Evolutionary conservation across 1,140 invertebrate genomes (phyloP).

Genomic region (Drosophila virilis): DNA sequence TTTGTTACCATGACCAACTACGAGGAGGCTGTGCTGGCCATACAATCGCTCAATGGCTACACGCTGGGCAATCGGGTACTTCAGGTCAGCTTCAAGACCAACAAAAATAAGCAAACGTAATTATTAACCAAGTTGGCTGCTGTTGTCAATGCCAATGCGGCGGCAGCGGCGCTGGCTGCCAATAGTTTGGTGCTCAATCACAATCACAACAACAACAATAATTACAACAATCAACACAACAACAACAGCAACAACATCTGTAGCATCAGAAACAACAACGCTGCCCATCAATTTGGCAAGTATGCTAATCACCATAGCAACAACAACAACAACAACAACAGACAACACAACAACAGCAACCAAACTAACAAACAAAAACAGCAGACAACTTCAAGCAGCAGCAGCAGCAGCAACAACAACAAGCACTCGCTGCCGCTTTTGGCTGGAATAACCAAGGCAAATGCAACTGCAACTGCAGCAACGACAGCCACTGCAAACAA

Average conservation of each 20-base stretch:
- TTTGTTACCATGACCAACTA: slow-evolving; percentile 99
- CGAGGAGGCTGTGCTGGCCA: slow-evolving; percentile 98
- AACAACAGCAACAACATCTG: slow-evolving; percentile 34
- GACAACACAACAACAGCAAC: slow-evolving; percentile 55
- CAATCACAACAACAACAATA: slow-evolving; percentile 40
- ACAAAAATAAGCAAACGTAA: slow-evolving; percentile 96
- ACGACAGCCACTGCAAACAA: slow-evolving; percentile 36
- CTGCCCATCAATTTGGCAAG: slow-evolving; percentile 52
- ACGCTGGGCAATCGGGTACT: slow-evolving; percentile 98
- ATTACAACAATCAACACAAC: slow-evolving; percentile 50
- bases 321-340: slow-evolving; percentile 53
- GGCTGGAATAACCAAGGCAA: slow-evolving; percentile 20
- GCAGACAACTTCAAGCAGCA: slow-evolving; percentile 20
- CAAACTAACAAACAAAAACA: slow-evolving; percentile 35
- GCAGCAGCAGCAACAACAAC: slow-evolving; percentile 58
- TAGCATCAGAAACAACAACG: slow-evolving; percentile 41
- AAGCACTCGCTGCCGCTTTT: slow-evolving; percentile 30
- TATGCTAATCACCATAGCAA: slow-evolving; percentile 35
- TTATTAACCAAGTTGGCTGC: slow-evolving; percentile 84
- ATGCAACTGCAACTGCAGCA: slow-evolving; percentile 30
- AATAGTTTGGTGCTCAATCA: slow-evolving; percentile 65
- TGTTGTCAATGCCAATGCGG: slow-evolving; percentile 83
- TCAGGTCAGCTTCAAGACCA: slow-evolving; percentile 99
- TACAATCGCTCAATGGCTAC: slow-evolving; percentile 98
- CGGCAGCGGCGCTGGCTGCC: slow-evolving; percentile 75